Base-by-base conservation (phyloP, 2,113 vertebrate genomes). In the Ia io region DNA sequence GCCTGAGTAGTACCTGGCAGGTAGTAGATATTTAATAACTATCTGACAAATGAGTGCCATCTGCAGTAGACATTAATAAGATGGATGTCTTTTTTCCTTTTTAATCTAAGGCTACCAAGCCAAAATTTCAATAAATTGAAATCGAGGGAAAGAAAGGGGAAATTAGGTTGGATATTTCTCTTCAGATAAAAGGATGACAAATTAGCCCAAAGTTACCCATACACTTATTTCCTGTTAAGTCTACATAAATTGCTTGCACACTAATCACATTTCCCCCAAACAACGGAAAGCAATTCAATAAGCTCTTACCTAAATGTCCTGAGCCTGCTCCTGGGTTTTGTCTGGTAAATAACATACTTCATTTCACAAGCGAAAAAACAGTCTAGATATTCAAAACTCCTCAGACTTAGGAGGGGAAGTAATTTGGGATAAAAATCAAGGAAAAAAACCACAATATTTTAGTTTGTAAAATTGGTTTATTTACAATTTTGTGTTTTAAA, bases 401-500 rank as follows among this genome's bases (percentile, higher is more conserved):
- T 95, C 25, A 96, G 77, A 93, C 42, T 91, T 47, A 74, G 20
- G 42, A 91, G 53, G 53, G 79, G 30, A 71, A 76, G 40, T 79
- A 95, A 95, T 67, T 70, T 96, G 59, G 76, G 84, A 90, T 69
- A 84, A 90, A 96, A 97, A 97, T 78, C 92, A 97, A 96, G 88
- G 95, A 97, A 93, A 63, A 92, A 61, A 96, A 85, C 97, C 97
- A 97, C 96, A 85, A 22, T 95, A 88, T 84, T 96, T 98, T 93
- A 67, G 70, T 97, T 95, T 96, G 73, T 86, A 96, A 95, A 94
- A 88, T 2, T 94, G 88, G 73, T 97, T 97, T 97, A 96, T 97
- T 97, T 95, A 97, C 96, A 97, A 86, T 83, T 93, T 96, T 78
- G 95, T 96, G 71, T 86, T 87, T 94, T 95, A n/a, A 96, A 97